Conservation (phyloP, 2,797 vertebrate species). For the Eutrigla gurnardus region DNA sequence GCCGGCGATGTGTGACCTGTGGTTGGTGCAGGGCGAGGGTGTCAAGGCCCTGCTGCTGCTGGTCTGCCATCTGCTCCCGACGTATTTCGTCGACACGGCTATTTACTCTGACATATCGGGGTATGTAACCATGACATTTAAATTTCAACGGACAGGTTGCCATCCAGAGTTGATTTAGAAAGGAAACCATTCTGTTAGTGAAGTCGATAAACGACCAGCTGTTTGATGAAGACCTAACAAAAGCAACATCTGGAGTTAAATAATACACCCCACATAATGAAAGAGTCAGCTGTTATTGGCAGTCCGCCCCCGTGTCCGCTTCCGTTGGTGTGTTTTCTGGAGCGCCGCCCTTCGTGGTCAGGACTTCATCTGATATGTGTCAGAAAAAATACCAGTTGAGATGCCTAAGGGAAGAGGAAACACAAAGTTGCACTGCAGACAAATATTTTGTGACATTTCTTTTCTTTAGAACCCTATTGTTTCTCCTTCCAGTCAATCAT, state of each 20-base stretch:
- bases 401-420: not conserved
- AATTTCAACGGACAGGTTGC: not conserved
- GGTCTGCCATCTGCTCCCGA: conserved; percentile 95
- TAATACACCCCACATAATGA: not conserved
- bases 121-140: conserved; percentile 71
- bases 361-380: not conserved
- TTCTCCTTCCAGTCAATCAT: not conserved
- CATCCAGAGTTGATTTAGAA: conserved; percentile 11
- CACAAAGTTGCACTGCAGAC: not conserved
- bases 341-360: not conserved
- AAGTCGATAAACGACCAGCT: conserved; percentile 13
- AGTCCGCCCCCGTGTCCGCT: not conserved
- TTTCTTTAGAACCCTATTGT: not conserved
- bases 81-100: conserved; percentile 98
- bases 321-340: not conserved
- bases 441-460: not conserved
- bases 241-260: not conserved
- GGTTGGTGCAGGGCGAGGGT: conserved; percentile 94
- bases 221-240: not conserved
- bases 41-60: conserved; percentile 94
- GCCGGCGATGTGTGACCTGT: conserved; percentile 94
- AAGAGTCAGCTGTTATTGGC: conserved; percentile 14
- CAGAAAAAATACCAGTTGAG: not conserved
- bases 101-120: conserved; percentile 99
- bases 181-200: conserved; percentile 10